phyloP scores from a whole-genome alignment of 1,140 invertebrate genomes.

The Asbolus verrucosus region DNA sequence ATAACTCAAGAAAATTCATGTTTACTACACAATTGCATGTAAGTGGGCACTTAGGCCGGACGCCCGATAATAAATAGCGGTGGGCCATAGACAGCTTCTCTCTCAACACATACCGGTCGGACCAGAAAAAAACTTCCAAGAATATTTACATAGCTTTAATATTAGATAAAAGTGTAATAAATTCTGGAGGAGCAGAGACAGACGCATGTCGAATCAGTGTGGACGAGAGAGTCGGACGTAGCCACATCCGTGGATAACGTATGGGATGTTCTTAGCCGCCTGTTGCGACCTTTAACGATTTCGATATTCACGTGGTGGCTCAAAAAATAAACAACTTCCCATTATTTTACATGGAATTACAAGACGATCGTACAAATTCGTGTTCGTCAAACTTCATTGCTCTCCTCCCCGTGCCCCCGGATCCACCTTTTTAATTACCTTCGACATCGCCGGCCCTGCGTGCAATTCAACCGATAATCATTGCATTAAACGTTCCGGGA shows the following conservation, averaged over 20 bases:
- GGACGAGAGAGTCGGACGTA: constrained; percentile 10
- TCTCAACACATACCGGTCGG: constrained; percentile 40
- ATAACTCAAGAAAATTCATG: constrained; percentile 55
- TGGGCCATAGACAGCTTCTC: constrained; percentile 43
- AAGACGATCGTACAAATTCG: not conserved
- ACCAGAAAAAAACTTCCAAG: constrained; percentile 15
- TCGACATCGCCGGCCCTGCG: not conserved
- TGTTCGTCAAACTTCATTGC: not conserved
- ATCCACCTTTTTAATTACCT: not conserved
- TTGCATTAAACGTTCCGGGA: constrained; percentile 6
- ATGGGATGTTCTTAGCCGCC: constrained; percentile 32
- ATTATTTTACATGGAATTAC: not conserved
- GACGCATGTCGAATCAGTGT: not conserved
- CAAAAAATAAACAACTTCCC: constrained; percentile 5
- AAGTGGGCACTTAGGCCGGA: constrained; percentile 50
- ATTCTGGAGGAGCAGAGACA: not conserved
- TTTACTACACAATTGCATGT: constrained; percentile 56
- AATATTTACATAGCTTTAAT: constrained; percentile 44
- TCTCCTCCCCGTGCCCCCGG: too few species aligned
- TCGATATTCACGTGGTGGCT: constrained; percentile 35
- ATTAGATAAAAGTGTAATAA: constrained; percentile 38
- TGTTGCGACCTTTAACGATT: constrained; percentile 46
- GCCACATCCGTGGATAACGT: not conserved
- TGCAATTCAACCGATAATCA: not conserved
- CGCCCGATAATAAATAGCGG: constrained; percentile 51